Conservation (phyloP, 92 coral and sea anemone genomes). For the Paramuricea clavata region DNA sequence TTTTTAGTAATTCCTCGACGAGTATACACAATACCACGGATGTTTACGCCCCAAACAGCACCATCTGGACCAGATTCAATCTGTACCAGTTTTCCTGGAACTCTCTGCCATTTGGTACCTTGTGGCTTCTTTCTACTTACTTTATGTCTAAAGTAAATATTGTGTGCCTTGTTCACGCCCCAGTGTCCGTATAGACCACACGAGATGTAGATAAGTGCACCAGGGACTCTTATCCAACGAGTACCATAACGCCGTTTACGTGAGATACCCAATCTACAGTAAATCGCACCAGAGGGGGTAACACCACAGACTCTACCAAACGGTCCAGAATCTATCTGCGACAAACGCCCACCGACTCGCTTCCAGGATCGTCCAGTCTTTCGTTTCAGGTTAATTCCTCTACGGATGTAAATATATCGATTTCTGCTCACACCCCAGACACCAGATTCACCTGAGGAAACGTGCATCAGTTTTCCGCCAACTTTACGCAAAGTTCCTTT, state of each 20-base stretch:
- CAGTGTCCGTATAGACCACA: not conserved
- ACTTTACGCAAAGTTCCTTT: not conserved
- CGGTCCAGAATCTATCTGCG: slow-evolving; percentile 35
- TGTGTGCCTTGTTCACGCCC: not conserved
- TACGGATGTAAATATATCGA: not conserved
- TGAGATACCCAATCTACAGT: slow-evolving; percentile 15
- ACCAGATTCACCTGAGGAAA: slow-evolving; percentile 10
- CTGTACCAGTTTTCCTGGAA: not conserved
- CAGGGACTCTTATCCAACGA: not conserved
- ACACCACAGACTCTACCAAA: slow-evolving; percentile 11
- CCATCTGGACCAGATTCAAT: slow-evolving; percentile 44
- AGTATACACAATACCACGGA: slow-evolving; percentile 12
- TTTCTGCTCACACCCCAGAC: slow-evolving; percentile 29
- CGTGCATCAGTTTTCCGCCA: slow-evolving; percentile 22
- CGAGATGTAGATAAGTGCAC: not conserved
- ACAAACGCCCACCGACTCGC: slow-evolving; percentile 9
- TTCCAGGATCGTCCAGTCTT: slow-evolving; percentile 1
- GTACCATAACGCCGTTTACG: not conserved
- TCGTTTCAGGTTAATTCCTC: not conserved
- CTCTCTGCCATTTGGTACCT: slow-evolving; percentile 7
- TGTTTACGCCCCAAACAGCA: slow-evolving; percentile 19
- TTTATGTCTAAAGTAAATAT: not conserved
- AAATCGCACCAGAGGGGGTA: not conserved
- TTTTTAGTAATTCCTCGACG: not conserved
- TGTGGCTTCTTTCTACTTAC: not conserved